Evolutionary conservation across 2,888 invertebrate species (phyloP).

Genomic region (Petrophora chlorosata): DNA sequence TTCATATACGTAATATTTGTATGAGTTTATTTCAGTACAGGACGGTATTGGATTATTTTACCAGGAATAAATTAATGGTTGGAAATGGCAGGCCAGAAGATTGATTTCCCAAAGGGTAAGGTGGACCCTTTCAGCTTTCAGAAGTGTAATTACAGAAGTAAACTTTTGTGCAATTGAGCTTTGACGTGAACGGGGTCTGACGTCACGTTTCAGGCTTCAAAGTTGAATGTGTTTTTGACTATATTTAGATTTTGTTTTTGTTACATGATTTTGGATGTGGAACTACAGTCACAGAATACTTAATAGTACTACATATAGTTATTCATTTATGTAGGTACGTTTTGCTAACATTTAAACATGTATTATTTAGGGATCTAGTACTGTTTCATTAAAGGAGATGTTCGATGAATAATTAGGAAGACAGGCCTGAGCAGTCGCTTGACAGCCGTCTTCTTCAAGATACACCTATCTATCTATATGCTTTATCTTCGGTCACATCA

Average conservation of each 20-base stretch:
- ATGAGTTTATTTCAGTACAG: constrained; percentile 1
- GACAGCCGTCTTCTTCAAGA: no score
- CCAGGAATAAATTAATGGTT: constrained; percentile 2
- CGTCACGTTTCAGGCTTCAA: constrained; percentile 8
- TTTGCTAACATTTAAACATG: no score
- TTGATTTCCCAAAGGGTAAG: constrained; percentile 34
- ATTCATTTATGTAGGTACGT: no score
- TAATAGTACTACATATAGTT: no score
- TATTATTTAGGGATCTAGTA: no score
- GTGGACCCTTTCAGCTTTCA: constrained; percentile 28
- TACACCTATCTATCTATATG: no score
- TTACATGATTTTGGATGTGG: not conserved
- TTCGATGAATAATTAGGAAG: no score
- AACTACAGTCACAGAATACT: no score
- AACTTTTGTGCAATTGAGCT: constrained; percentile 6
- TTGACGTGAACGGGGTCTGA: constrained; percentile 9
- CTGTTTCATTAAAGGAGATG: no score
- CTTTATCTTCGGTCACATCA: no score
- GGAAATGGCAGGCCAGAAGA: constrained; percentile 27
- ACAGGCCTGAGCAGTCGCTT: no score
- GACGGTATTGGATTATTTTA: not conserved
- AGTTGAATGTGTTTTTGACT: constrained; percentile 4
- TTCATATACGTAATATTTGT: not conserved
- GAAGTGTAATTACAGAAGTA: constrained; percentile 25
- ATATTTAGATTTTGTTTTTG: constrained; percentile 3